Conservation (phyloP, 2,797 vertebrate species). For the Tragelaphus eurycerus region DNA sequence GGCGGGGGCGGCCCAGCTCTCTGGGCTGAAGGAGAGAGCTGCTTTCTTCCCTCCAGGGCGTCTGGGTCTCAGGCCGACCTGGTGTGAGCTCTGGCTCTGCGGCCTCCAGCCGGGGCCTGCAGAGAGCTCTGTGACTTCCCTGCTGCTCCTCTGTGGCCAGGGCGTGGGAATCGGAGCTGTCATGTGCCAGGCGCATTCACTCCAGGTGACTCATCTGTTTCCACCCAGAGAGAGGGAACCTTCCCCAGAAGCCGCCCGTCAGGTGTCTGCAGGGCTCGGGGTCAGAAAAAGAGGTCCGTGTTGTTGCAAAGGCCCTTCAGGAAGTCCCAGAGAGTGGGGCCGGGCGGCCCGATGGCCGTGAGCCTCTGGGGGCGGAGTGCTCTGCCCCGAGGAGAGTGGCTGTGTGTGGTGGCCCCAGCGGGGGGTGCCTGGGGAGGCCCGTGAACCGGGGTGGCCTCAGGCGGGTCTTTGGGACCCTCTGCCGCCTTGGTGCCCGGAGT, state of each 20-base stretch:
- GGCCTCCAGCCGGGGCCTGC: too few relatives aligned
- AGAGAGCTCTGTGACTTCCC: not conserved
- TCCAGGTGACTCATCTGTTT: conserved; percentile 22
- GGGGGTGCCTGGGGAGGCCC: not conserved
- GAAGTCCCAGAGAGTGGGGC: not conserved
- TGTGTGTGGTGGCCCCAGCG: too few relatives aligned
- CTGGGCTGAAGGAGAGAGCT: too few relatives aligned
- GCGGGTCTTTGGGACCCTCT: not conserved
- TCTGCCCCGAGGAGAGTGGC: not conserved
- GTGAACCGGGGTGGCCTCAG: not conserved
- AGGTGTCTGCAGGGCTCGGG: not conserved
- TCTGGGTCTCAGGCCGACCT: not conserved
- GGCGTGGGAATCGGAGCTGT: not conserved
- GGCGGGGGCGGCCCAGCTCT: not conserved
- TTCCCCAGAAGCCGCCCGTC: not conserved
- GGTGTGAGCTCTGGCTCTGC: not conserved
- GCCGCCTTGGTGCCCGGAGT: fast-evolving
- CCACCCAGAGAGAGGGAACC: not conserved
- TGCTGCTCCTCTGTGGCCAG: not conserved
- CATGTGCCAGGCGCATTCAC: fast-evolving
- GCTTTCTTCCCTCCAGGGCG: not conserved
- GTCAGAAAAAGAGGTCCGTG: not conserved
- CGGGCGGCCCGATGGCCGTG: fast-evolving
- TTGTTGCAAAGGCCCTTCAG: not conserved
- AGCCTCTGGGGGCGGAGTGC: fast-evolving